Base-by-base conservation (phyloP, 1,140 invertebrate species). In the Thrips palmi region DNA sequence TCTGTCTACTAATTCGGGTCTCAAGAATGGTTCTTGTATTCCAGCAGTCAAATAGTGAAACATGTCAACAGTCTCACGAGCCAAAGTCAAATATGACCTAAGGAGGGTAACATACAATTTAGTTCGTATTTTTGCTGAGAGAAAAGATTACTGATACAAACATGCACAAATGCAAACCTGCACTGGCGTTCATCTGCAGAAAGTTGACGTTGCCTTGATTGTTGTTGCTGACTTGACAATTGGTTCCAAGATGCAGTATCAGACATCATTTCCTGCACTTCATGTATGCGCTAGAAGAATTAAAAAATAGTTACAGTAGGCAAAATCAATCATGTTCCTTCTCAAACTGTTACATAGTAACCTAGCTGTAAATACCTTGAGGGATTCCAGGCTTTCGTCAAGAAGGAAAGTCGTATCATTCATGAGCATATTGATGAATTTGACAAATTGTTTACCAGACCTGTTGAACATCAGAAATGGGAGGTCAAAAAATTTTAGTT, bases 381-480 rank as follows among this genome's bases (percentile, higher is more conserved):
- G 63, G 45, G 86, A 85, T 56, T 93, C 85, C 10, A 94, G 61
- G 54, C 88, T 93, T 59, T 98, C 93, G 53, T 98, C 93, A 29
- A 97, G 62, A 24, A 97, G 64, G 58, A 94, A 98, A 22, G 92
- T 97, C 6, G 91, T 96, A 54, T 97, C 93, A 54, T 97, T 98
- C 85, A 97, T 97, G 30, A 97, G 59, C 89, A 97, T 97, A 57
- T 98, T 98, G 20, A 97, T 77, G 55, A 97, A 98, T 47, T 92
- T 88, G 3, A 96, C 86, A 61, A 97, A 97, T 56, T 96, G 84
- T 45, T 85, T 85, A 7, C 84, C 84, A 36, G 74, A 77, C 31
- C 63, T 66, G 37, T 6, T 43, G 43, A 33, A 41, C 1, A 40
- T n/a, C 22, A 41, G 18, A 15, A 14, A 15, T 10, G 22, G 4